Percentiles rank a stretch among this genome's conserved stretches.
Evolutionary conservation across 2,113 vertebrate genomes (phyloP).

Genomic region (Perca fluviatilis): DNA sequence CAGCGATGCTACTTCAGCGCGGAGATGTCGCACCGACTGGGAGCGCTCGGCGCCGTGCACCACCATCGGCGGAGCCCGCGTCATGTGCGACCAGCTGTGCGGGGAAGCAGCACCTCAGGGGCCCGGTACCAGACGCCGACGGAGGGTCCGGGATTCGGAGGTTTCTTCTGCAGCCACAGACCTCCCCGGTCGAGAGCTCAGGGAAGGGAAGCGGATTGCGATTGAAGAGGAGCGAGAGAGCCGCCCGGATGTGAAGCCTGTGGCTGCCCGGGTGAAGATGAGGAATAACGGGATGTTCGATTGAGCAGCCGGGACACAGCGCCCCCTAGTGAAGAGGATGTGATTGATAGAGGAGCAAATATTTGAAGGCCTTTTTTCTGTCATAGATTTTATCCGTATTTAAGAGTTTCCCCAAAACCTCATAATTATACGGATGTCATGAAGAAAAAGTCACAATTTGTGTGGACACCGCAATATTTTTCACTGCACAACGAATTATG

Average conservation of each 20-base stretch:
- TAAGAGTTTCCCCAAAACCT: background rate
- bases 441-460: too few relatives aligned
- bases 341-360: too few relatives aligned
- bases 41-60: slow-evolving; percentile 76
- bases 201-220: slow-evolving; percentile 70
- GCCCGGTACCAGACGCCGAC: slow-evolving; percentile 42
- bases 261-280: slow-evolving; percentile 49
- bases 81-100: slow-evolving; percentile 64
- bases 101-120: slow-evolving; percentile 47
- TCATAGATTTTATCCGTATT: background rate
- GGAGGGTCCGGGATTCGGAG: slow-evolving; percentile 44
- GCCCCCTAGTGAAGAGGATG: slow-evolving; percentile 43
- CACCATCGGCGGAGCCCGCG: slow-evolving; percentile 68
- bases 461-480: too few relatives aligned
- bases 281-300: background rate
- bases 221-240: slow-evolving; percentile 64
- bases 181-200: slow-evolving; percentile 74
- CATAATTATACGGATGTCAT: too few relatives aligned
- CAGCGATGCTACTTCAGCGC: slow-evolving; percentile 71
- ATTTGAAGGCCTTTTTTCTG: background rate
- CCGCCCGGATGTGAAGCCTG: slow-evolving; percentile 80
- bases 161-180: slow-evolving; percentile 65
- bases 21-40: slow-evolving; percentile 76
- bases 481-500: too few relatives aligned
- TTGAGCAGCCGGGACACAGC: slow-evolving; percentile 42